These are phyloP conservation scores for Leptodactylus fuscus DNA, from an alignment of 2,113 vertebrate species.

Conservation along the genomic window DNA sequence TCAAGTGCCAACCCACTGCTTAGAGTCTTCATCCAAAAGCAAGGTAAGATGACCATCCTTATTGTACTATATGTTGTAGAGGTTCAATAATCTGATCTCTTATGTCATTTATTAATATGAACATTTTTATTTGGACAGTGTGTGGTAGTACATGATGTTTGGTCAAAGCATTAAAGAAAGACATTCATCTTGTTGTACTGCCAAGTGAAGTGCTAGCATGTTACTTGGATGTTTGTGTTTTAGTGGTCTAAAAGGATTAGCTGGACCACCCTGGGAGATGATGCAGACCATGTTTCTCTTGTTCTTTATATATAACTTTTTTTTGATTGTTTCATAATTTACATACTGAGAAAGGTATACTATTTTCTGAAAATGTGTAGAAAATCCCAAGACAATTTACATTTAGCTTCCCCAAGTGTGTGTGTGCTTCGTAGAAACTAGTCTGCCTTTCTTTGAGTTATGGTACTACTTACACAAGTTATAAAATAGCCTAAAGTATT, in stretches of 20 bases:
- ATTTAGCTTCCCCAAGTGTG: neutral
- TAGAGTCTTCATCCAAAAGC: slow-evolving; percentile 94
- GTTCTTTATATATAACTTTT: no score
- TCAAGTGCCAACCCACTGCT: slow-evolving; percentile 93
- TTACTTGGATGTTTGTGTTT: neutral
- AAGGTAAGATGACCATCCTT: slow-evolving; percentile 77
- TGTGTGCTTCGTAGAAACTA: neutral
- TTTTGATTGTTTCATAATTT: neutral
- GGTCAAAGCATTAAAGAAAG: neutral
- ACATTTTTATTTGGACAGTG: neutral
- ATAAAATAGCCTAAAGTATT: no score
- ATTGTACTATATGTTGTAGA: neutral
- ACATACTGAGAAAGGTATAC: no score
- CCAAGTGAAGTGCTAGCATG: slow-evolving; percentile 8
- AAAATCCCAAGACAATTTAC: no score
- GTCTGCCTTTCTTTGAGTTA: neutral
- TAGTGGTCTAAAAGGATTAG: neutral
- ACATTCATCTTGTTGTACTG: neutral
- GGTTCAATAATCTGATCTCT: neutral
- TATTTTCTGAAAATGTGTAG: no score
- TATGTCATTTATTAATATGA: neutral
- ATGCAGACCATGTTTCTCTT: neutral
- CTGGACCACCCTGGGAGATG: neutral
- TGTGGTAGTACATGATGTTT: neutral
- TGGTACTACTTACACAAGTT: neutral